phyloP scores from a whole-genome alignment of 2,888 invertebrate genomes.

The Alsophila aescularia region DNA sequence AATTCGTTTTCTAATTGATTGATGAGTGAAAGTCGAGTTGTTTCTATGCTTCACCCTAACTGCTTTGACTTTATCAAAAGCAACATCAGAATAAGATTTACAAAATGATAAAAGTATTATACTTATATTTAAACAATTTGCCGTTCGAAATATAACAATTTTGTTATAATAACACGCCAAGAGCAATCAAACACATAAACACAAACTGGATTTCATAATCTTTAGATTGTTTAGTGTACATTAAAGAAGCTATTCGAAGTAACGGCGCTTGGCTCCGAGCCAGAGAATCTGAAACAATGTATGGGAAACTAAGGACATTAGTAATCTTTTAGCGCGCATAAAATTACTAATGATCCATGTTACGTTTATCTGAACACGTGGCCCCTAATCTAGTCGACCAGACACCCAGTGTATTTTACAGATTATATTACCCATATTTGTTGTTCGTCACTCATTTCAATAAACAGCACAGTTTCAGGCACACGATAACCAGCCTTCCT shows the following conservation, averaged over 20 bases:
- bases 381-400: slow-evolving; percentile 26
- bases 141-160: not conserved
- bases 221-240: slow-evolving; percentile 4
- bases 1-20: too few relatives aligned
- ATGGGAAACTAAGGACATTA: slow-evolving; percentile 13
- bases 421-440: slow-evolving; percentile 1
- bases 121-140: too few relatives aligned
- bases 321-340: slow-evolving; percentile 27
- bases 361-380: slow-evolving; percentile 32
- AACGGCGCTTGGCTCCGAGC: slow-evolving; percentile 19
- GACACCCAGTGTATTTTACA: slow-evolving; percentile 18
- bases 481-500: slow-evolving; percentile 5
- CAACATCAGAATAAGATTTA: too few relatives aligned
- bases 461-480: not conserved
- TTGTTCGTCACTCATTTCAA: slow-evolving; percentile 1
- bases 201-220: slow-evolving; percentile 1
- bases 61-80: too few relatives aligned
- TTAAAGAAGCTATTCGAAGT: slow-evolving; percentile 13
- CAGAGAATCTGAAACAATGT: slow-evolving; percentile 20
- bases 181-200: slow-evolving; percentile 4
- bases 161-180: not conserved
- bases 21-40: too few relatives aligned
- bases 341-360: slow-evolving; percentile 26
- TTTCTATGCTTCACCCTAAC: too few relatives aligned
- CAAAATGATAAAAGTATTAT: too few relatives aligned